Evolutionary conservation across 1,140 invertebrate genomes (phyloP).

Genomic region (Pachypeltis micranthus): DNA sequence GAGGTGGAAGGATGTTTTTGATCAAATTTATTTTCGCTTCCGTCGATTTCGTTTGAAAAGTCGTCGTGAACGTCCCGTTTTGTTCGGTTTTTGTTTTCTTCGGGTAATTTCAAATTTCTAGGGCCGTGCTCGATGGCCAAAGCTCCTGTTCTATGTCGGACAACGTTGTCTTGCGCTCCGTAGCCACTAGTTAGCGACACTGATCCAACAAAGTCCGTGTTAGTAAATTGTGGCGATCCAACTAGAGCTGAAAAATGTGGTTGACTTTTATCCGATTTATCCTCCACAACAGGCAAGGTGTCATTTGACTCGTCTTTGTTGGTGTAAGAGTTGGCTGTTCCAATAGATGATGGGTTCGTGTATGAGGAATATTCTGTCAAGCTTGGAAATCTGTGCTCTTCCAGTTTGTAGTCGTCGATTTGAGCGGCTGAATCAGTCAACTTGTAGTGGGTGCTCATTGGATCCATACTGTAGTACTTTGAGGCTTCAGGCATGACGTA

Average conservation of each 20-base stretch:
- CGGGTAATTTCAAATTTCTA: slow-evolving; percentile 33
- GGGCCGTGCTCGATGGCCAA: slow-evolving; percentile 41
- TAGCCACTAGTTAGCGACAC: slow-evolving; percentile 24
- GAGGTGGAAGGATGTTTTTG: slow-evolving; percentile 6
- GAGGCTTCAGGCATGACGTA: slow-evolving; percentile 7
- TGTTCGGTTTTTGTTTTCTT: slow-evolving; percentile 14
- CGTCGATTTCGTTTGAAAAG: slow-evolving; percentile 21
- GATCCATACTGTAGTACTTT: slow-evolving; percentile 22
- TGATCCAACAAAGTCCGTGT: slow-evolving; percentile 19
- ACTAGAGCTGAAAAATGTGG: slow-evolving; percentile 24
- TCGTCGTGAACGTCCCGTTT: slow-evolving; percentile 18
- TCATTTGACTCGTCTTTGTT: not conserved
- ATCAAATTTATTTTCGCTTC: slow-evolving; percentile 14
- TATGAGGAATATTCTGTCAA: slow-evolving; percentile 24
- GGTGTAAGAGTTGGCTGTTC: slow-evolving; percentile 6
- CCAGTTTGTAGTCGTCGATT: not conserved
- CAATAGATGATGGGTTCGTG: slow-evolving; percentile 24
- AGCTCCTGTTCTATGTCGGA: slow-evolving; percentile 26
- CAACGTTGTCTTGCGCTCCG: slow-evolving; percentile 13
- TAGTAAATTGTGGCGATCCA: slow-evolving; percentile 13
- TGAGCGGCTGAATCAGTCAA: not conserved
- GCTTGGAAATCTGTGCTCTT: slow-evolving; percentile 11
- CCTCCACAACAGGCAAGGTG: slow-evolving; percentile 10
- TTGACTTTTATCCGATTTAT: slow-evolving; percentile 24
- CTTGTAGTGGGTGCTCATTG: slow-evolving; percentile 18